Evolutionary conservation across 37 sponge, comb jelly and placozoan species (phyloP).

Genomic region (Crambe crambe): DNA sequence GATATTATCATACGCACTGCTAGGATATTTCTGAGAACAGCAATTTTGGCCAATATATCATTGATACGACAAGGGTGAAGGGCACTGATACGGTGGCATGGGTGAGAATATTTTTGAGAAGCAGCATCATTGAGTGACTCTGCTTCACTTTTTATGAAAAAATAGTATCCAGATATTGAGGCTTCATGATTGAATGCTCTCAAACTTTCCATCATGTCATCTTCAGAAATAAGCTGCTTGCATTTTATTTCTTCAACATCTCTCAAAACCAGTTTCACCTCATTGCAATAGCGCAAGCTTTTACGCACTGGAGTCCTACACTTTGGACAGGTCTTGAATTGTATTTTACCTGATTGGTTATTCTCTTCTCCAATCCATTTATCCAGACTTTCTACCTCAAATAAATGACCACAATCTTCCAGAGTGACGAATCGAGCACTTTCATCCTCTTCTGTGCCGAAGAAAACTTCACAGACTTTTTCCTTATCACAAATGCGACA

Average conservation of each 20-base stretch:
- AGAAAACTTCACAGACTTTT: constrained; percentile 75
- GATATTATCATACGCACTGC: not conserved
- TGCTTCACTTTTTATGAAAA: not conserved
- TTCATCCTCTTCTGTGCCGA: constrained; percentile 83
- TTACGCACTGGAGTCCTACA: constrained; percentile 73
- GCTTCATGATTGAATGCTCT: not conserved
- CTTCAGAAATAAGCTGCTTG: not conserved
- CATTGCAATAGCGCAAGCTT: constrained; percentile 82
- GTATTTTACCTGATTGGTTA: constrained; percentile 37
- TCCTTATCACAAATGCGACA: constrained; percentile 71
- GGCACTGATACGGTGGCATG: constrained; percentile 24
- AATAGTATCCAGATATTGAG: not conserved
- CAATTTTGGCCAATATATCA: constrained; percentile 35
- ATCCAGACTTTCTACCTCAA: constrained; percentile 82
- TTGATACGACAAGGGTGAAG: constrained; percentile 26
- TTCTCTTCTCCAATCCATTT: constrained; percentile 72
- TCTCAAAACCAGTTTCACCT: constrained; percentile 52
- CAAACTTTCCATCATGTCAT: not conserved
- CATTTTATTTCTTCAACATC: constrained; percentile 74
- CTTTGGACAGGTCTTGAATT: constrained; percentile 79
- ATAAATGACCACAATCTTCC: constrained; percentile 80
- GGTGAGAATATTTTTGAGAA: not conserved
- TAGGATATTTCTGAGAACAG: constrained; percentile 6
- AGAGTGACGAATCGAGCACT: constrained; percentile 80
- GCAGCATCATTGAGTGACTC: too few species aligned